These are phyloP conservation scores for Aleadryas rufinucha DNA, from an alignment of 2,113 vertebrate species.

Conservation along the genomic window DNA sequence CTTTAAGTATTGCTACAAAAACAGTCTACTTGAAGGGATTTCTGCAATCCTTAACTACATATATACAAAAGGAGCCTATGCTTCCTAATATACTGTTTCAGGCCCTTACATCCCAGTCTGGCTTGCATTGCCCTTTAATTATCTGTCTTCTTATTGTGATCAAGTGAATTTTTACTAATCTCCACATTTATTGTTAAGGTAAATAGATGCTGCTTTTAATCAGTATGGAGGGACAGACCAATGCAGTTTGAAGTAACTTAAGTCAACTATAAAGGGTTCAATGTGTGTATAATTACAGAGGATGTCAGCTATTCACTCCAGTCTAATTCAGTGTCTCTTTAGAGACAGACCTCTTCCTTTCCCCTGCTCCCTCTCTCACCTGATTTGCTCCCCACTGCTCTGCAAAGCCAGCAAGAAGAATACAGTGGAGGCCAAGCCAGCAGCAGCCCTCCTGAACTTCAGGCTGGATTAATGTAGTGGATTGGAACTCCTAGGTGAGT, in stretches of 20 bases:
- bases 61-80: background rate
- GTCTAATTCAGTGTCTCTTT: conserved; percentile 54
- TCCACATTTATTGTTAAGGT: conserved; percentile 70
- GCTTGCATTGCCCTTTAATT: conserved; percentile 70
- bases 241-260: conserved; percentile 71
- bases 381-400: background rate
- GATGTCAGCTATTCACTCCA: conserved; percentile 55
- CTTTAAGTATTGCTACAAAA: background rate
- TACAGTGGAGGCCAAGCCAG: background rate
- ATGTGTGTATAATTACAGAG: conserved; percentile 71
- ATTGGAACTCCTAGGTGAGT: conserved; percentile 1
- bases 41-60: background rate
- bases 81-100: background rate
- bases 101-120: conserved; percentile 60
- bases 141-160: conserved; percentile 68
- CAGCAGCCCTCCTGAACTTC: background rate
- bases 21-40: background rate
- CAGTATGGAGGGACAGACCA: conserved; percentile 60
- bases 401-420: background rate
- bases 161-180: conserved; percentile 75
- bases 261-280: conserved; percentile 76
- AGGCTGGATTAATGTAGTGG: background rate
- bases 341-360: conserved; percentile 1
- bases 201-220: conserved; percentile 78
- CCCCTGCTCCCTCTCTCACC: background rate